phyloP scores from a whole-genome alignment of 2,797 vertebrate species.

The Galaxias olidus region DNA sequence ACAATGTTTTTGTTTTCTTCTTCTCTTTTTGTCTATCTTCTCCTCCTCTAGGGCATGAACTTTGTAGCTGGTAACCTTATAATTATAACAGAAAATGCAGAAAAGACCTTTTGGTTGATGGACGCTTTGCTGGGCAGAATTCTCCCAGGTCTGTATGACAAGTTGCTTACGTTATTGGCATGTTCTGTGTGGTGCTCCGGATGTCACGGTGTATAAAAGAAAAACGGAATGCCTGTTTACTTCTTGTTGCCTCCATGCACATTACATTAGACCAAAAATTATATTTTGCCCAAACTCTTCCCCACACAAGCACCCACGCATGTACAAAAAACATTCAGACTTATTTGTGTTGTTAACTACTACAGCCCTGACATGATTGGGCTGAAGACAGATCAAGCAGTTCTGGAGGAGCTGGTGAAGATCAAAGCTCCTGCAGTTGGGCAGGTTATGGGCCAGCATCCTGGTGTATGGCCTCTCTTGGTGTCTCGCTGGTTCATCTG shows the following conservation, averaged over 20 bases:
- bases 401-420: slow-evolving; percentile 90
- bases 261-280: neutral
- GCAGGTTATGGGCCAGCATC: slow-evolving; percentile 85
- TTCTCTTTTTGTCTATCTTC: slow-evolving; percentile 16
- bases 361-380: slow-evolving; percentile 90
- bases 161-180: neutral
- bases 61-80: slow-evolving; percentile 94
- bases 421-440: slow-evolving; percentile 87
- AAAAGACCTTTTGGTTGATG: slow-evolving; percentile 94
- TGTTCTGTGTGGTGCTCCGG: neutral
- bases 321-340: neutral
- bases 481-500: slow-evolving; percentile 98
- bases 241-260: neutral
- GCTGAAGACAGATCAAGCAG: slow-evolving; percentile 91
- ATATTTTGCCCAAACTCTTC: too few relatives aligned
- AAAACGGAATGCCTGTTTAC: too few relatives aligned
- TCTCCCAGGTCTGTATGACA: slow-evolving; percentile 81
- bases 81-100: slow-evolving; percentile 91
- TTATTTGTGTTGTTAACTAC: slow-evolving; percentile 77
- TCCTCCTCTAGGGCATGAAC: slow-evolving; percentile 89
- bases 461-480: slow-evolving; percentile 89
- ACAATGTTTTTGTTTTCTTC: neutral
- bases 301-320: neutral
- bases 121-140: slow-evolving; percentile 90
- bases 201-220: too few relatives aligned